Evolutionary conservation across 1,140 invertebrate genomes (phyloP).

Genomic region (Trichoplusia ni): DNA sequence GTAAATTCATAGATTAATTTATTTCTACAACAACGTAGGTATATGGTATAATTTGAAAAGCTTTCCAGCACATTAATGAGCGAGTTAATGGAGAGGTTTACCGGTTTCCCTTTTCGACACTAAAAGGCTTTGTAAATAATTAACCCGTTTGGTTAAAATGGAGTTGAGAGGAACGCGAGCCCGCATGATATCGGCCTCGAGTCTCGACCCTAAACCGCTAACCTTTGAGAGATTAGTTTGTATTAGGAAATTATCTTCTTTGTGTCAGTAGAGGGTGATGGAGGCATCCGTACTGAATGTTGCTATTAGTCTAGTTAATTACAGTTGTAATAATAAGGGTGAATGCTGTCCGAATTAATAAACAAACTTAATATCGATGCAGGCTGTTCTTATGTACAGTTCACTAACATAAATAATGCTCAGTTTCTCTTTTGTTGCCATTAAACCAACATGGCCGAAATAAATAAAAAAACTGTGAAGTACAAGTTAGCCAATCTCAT

Average conservation of each 20-base stretch:
- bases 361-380: too few relatives aligned
- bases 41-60: too few relatives aligned
- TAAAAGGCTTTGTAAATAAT: constrained; percentile 31
- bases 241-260: constrained; percentile 34
- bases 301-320: neutral
- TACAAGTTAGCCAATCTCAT: too few relatives aligned
- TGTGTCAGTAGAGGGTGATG: constrained; percentile 6
- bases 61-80: constrained; percentile 19
- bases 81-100: constrained; percentile 9
- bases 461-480: too few relatives aligned
- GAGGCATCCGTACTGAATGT: constrained; percentile 4
- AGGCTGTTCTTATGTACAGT: too few relatives aligned
- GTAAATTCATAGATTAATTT: too few relatives aligned
- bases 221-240: constrained; percentile 38
- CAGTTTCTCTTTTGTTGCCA: too few relatives aligned
- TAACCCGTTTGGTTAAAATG: constrained; percentile 25
- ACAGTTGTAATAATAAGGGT: neutral
- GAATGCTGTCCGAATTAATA: too few relatives aligned
- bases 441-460: too few relatives aligned
- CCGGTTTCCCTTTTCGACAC: constrained; percentile 26
- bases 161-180: constrained; percentile 32
- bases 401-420: too few relatives aligned
- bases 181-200: constrained; percentile 31
- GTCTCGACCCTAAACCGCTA: constrained; percentile 31
- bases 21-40: too few relatives aligned